These are phyloP conservation scores for Paguma larvata DNA, from an alignment of 2,797 vertebrate genomes.

Conservation along the genomic window DNA sequence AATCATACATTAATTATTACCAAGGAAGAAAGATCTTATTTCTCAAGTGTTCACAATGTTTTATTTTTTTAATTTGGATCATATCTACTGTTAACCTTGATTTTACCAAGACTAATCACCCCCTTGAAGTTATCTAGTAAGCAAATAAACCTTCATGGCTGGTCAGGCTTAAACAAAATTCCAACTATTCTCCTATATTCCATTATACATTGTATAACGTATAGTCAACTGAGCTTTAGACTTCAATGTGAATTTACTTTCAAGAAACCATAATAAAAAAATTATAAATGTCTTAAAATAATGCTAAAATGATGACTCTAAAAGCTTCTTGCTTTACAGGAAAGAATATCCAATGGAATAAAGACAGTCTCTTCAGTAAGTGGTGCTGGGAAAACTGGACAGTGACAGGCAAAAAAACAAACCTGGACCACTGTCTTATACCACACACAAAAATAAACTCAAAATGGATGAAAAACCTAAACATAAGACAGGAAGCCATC, in stretches of 20 bases:
- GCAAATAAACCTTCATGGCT: slow-evolving; percentile 45
- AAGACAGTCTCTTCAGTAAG: no score
- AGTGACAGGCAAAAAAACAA: no score
- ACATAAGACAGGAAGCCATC: no score
- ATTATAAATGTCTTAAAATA: slow-evolving; percentile 12
- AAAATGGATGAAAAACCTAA: no score
- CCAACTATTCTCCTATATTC: slow-evolving; percentile 22
- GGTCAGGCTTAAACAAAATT: slow-evolving; percentile 46
- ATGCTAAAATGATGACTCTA: background rate
- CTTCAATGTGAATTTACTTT: slow-evolving; percentile 32
- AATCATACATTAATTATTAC: background rate
- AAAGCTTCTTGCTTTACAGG: background rate
- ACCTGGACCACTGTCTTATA: no score
- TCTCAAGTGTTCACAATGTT: background rate
- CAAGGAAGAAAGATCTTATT: background rate
- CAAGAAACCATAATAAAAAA: background rate
- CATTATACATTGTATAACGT: background rate
- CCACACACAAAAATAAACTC: no score
- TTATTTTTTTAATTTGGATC: slow-evolving; percentile 28
- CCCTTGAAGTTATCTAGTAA: slow-evolving; percentile 20
- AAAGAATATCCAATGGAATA: no score
- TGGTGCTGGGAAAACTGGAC: no score
- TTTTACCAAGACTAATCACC: slow-evolving; percentile 32
- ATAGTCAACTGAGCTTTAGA: slow-evolving; percentile 32
- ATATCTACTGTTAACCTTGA: slow-evolving; percentile 21